These are phyloP conservation scores for Drosophila mayaguana DNA, from an alignment of 2,888 invertebrate species.

Conservation along the genomic window DNA sequence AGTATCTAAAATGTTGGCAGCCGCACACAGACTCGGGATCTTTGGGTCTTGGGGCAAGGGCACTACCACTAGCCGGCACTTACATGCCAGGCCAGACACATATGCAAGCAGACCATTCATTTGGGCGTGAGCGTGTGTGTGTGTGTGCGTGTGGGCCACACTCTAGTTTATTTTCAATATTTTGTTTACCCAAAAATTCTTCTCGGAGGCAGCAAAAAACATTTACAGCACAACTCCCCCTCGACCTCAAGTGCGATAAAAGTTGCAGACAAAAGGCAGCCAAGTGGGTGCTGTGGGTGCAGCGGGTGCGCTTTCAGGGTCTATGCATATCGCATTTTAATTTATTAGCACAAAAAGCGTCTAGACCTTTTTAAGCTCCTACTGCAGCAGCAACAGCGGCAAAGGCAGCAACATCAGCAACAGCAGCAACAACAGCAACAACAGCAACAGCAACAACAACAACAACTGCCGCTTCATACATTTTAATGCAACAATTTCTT, in stretches of 20 bases:
- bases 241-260: conserved; percentile 46
- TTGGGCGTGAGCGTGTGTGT: conserved; percentile 10
- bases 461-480: conserved; percentile 50
- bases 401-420: conserved; percentile 37
- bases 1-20: conserved; percentile 68
- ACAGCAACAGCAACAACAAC: too few relatives aligned
- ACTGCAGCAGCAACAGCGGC: conserved; percentile 31
- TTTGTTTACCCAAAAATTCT: conserved; percentile 70
- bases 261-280: conserved; percentile 69
- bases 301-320: conserved; percentile 39
- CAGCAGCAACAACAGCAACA: conserved; percentile 30
- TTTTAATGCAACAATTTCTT: conserved; percentile 70
- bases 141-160: conserved; percentile 14
- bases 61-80: conserved; percentile 36
- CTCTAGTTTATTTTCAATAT: conserved; percentile 73
- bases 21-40: conserved; percentile 15
- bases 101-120: conserved; percentile 45
- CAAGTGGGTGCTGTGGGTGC: conserved; percentile 20
- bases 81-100: conserved; percentile 60
- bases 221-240: conserved; percentile 40
- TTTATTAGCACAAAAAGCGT: conserved; percentile 80
- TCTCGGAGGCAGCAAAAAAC: conserved; percentile 33
- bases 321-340: conserved; percentile 81
- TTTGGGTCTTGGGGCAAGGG: conserved; percentile 20
- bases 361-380: conserved; percentile 78